phyloP scores from a whole-genome alignment of 2,888 invertebrate genomes.

The Drosophila acutilabella region DNA sequence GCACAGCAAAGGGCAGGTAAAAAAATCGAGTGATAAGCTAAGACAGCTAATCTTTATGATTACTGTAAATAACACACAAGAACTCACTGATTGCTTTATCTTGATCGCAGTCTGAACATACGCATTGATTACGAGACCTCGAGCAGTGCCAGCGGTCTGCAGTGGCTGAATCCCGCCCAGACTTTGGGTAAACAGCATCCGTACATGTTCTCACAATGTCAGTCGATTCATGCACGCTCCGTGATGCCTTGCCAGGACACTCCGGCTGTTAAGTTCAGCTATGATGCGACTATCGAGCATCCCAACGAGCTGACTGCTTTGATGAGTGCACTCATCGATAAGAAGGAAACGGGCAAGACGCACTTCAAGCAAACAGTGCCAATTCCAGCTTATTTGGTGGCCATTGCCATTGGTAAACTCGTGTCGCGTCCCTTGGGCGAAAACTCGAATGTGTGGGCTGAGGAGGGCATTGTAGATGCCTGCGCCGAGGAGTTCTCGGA shows the following conservation, averaged over 20 bases:
- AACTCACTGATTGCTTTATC: conserved; percentile 38
- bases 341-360: conserved; percentile 84
- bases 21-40: conserved; percentile 57
- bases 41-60: conserved; percentile 57
- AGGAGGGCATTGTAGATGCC: conserved; percentile 92
- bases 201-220: conserved; percentile 93
- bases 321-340: conserved; percentile 92
- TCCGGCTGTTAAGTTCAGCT: conserved; percentile 94
- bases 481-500: conserved; percentile 96
- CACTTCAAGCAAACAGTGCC: conserved; percentile 92
- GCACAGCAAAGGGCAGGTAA: conserved; percentile 86
- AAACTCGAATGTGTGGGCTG: conserved; percentile 94
- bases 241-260: conserved; percentile 97
- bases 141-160: conserved; percentile 92
- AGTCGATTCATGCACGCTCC: conserved; percentile 95
- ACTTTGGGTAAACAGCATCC: conserved; percentile 95
- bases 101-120: conserved; percentile 71
- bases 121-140: conserved; percentile 91
- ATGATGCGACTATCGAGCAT: conserved; percentile 90
- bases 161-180: conserved; percentile 95
- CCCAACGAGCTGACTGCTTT: conserved; percentile 91
- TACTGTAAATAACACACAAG: conserved; percentile 52
- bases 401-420: conserved; percentile 94
- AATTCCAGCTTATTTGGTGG: conserved; percentile 95
- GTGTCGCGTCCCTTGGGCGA: conserved; percentile 91